Base-by-base conservation (phyloP, 2,113 vertebrate species). In the Tragelaphus imberbis region DNA sequence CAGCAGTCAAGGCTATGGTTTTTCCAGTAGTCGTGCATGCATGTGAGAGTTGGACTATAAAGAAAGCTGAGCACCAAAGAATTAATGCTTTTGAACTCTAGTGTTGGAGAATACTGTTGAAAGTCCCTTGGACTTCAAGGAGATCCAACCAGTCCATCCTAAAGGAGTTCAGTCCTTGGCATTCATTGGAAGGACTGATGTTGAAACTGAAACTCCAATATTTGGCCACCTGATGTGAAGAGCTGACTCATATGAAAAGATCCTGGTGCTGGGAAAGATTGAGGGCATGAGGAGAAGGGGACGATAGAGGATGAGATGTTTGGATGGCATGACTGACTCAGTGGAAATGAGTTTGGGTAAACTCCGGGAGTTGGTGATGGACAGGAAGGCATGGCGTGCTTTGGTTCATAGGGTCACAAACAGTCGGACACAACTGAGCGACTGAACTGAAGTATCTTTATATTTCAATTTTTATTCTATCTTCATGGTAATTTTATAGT, bases 371-470 rank as follows among this genome's bases (percentile, higher is more conserved):
- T 19, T 68, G 33, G 63, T 68, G 16, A 68, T 19, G 7, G 33
- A n/a, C 33, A 68, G 16, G 3, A 16, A n/a, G 63, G 16, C 63
- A 33, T 65, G 7, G 33, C 0, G 2, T 65, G 15, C 63, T 65
- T 30, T 1, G 2, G 33, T 17, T 65, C 63, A n/a, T 19, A 0
- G 63, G 16, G 33, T 65, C 0, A 0, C 30, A 65, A 65, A 65
- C 15, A 68, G 33, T n/a, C 0, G 4, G 63, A 68, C 33, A 68
- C 4, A 8, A 68, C 30, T 19, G 33, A n/a, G 33, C 0, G 1
- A n/a, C 15, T n/a, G 33, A n/a, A 68, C 63, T 19, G 63, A 68
- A n/a, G 30, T 63, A 30, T 77, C 6, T 75, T 14, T 93, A 33
- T 10, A 91, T 59, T 79, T 47, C 19, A 4, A 91, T 55, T 87